A percentile compares a stretch with the other conserved stretches of the same genome.
phyloP scores from a whole-genome alignment of 2,113 vertebrate species.

The Oncorhynchus masou region DNA sequence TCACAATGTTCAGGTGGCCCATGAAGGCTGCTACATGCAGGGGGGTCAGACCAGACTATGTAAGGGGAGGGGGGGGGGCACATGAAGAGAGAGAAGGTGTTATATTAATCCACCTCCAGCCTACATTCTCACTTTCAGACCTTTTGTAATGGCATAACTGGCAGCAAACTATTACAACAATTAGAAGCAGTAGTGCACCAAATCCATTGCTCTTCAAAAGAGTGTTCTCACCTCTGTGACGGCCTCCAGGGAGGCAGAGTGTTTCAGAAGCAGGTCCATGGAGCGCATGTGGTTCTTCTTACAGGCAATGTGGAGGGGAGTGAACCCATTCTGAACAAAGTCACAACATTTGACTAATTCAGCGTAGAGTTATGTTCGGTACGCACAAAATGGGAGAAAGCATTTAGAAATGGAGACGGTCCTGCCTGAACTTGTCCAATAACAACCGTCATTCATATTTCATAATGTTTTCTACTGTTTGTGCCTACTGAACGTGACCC shows the following conservation, averaged over 20 bases:
- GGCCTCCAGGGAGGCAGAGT: constrained; percentile 89
- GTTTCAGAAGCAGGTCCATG: constrained; percentile 96
- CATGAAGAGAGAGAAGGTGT: not conserved
- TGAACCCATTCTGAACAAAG: constrained; percentile 89
- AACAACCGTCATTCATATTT: no score
- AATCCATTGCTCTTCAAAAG: not conserved
- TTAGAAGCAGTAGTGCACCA: no score
- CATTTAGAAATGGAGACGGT: no score
- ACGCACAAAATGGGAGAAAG: not conserved
- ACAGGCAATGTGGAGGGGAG: constrained; percentile 95
- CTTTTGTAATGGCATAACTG: no score
- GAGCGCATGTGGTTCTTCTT: constrained; percentile 97
- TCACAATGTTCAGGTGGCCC: constrained; percentile 94
- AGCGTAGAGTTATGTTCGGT: not conserved
- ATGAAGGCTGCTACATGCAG: constrained; percentile 97
- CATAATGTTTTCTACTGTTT: no score
- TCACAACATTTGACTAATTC: not conserved
- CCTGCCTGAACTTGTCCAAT: no score
- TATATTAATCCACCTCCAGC: not conserved
- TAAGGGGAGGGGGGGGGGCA: constrained; percentile 1
- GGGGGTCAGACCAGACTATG: constrained; percentile 92
- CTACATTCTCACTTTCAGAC: not conserved
- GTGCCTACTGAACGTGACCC: no score
- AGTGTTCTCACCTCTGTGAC: constrained; percentile 87
- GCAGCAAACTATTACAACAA: no score